These are phyloP conservation scores for Pangasius mekongensis DNA, from an alignment of 2,797 vertebrate genomes.

Conservation along the genomic window DNA sequence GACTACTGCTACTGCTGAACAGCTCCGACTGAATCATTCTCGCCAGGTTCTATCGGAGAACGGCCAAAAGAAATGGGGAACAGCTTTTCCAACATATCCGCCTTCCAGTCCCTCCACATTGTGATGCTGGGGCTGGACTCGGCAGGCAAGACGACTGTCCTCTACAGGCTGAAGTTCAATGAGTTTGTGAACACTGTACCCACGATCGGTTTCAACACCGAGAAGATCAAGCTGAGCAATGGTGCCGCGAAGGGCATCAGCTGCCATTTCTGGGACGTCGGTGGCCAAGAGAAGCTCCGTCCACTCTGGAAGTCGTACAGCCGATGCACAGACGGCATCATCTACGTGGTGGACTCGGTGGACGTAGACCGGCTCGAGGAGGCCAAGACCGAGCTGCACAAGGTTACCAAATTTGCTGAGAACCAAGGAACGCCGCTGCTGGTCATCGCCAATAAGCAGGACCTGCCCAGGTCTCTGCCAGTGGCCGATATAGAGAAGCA, in stretches of 20 bases:
- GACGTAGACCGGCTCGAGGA: conserved; percentile 94
- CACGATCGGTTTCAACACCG: conserved; percentile 97
- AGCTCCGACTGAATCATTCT: conserved; percentile 10
- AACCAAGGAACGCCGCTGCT: conserved; percentile 95
- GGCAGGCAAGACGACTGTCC: conserved; percentile 94
- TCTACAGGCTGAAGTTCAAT: conserved; percentile 95
- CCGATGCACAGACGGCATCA: conserved; percentile 96
- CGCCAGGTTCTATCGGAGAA: not conserved
- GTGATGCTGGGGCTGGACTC: conserved; percentile 98
- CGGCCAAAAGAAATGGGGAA: conserved; percentile 82
- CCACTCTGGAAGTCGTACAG: conserved; percentile 99
- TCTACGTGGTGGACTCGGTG: conserved; percentile 98
- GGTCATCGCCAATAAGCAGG: conserved; percentile 98
- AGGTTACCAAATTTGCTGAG: conserved; percentile 94
- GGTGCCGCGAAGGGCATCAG: conserved; percentile 93
- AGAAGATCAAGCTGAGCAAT: conserved; percentile 90
- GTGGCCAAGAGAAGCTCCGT: conserved; percentile 96
- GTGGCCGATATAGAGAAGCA: conserved; percentile 93
- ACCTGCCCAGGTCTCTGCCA: conserved; percentile 91
- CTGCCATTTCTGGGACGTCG: conserved; percentile 98
- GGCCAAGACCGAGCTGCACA: conserved; percentile 94
- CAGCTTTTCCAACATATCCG: conserved; percentile 90
- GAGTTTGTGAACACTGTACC: conserved; percentile 98
- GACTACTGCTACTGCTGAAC: conserved; percentile 1
- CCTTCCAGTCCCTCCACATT: conserved; percentile 96